A percentile compares a stretch with the other conserved stretches of the same genome.
Conservation (phyloP, 2,888 invertebrate genomes). For the Tetramorium bicarinatum region DNA sequence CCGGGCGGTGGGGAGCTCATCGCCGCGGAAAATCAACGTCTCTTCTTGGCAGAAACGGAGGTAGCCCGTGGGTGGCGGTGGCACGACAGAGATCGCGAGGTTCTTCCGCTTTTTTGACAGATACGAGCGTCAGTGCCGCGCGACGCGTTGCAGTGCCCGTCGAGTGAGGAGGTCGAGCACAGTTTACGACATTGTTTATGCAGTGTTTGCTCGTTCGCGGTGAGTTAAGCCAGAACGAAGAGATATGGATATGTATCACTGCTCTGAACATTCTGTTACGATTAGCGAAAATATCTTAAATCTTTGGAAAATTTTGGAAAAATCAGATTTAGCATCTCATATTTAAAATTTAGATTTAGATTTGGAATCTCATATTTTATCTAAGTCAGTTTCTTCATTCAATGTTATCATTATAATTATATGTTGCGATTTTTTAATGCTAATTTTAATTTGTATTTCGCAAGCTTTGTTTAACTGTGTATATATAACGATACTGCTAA, state of each 20-base stretch:
- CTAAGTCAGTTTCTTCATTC: not conserved
- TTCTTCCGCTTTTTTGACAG: constrained; percentile 57
- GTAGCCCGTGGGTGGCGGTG: constrained; percentile 38
- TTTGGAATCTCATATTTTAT: not conserved
- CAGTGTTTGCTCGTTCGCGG: not conserved
- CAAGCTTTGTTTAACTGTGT: not conserved
- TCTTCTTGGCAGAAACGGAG: constrained; percentile 49
- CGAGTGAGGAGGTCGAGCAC: constrained; percentile 1
- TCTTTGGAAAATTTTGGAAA: too few relatives aligned
- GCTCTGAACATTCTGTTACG: not conserved
- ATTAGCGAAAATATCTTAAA: not conserved
- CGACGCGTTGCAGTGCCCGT: constrained; percentile 32
- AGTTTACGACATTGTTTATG: constrained; percentile 32
- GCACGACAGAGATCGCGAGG: constrained; percentile 27
- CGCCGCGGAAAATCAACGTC: constrained; percentile 49
- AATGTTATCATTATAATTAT: not conserved
- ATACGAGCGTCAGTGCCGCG: constrained; percentile 40
- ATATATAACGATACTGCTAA: not conserved
- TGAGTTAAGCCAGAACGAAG: constrained; percentile 17
- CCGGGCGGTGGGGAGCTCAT: constrained; percentile 31
- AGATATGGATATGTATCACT: not conserved
- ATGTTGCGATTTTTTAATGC: not conserved
- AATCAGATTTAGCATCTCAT: too few relatives aligned
- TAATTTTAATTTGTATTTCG: not conserved
- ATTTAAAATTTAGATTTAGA: not conserved